These are phyloP conservation scores for Pelodytes ibericus DNA, from an alignment of 2,797 vertebrate species.

Conservation along the genomic window DNA sequence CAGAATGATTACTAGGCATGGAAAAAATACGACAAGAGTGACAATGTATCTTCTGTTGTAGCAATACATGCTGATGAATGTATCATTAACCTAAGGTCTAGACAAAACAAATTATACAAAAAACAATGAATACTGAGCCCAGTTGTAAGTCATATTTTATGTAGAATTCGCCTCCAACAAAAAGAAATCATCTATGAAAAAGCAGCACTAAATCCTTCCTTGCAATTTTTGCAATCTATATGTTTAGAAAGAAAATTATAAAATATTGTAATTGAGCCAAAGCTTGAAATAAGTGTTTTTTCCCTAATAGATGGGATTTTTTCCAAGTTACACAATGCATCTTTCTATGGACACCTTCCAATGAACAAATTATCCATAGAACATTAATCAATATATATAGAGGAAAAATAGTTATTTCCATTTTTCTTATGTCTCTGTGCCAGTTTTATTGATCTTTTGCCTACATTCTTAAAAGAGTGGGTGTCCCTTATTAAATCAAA, in stretches of 20 bases:
- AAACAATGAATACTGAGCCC: neutral
- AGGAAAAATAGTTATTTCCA: too few species aligned
- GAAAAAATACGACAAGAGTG: neutral
- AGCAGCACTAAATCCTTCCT: neutral
- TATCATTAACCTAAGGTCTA: neutral
- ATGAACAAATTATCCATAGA: too few species aligned
- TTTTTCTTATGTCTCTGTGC: too few species aligned
- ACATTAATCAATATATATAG: too few species aligned
- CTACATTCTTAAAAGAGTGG: too few species aligned
- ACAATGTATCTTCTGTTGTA: neutral
- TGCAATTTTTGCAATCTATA: neutral
- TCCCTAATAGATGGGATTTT: too few species aligned
- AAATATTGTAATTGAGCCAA: neutral
- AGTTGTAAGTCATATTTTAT: neutral
- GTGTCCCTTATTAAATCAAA: too few species aligned
- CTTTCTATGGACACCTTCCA: too few species aligned
- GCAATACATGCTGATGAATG: neutral
- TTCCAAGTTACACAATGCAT: too few species aligned
- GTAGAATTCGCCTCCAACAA: neutral
- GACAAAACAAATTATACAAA: neutral
- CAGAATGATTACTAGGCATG: neutral
- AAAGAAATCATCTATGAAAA: neutral
- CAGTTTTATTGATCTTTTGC: too few species aligned
- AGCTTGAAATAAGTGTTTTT: neutral
- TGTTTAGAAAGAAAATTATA: neutral